Evolutionary conservation across 2,888 invertebrate genomes (phyloP), one percentile per base, ranked within the genome.

Genomic region (Cerastoderma edule): DNA sequence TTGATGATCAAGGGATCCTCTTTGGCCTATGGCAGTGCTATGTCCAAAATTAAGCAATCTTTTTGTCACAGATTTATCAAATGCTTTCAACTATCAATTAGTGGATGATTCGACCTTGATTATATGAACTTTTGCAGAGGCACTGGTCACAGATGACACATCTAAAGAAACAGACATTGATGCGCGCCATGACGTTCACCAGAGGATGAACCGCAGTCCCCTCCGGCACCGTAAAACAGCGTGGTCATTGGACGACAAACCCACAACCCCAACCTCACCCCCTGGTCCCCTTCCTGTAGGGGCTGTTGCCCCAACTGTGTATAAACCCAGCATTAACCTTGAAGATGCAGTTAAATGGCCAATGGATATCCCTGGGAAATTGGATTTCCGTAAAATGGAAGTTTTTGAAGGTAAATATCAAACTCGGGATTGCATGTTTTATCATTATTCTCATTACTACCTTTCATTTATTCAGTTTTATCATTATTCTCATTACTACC

Each of bases 381-480:
- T 97, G 87, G 96, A 97, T 94, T 96, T 96, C 93, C 95, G 96
- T 89, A 94, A 96, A 80, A 96, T 96, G 92, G 96, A 97, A 93
- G 97, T 97, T 93, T 98, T 98, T 94, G 97, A 98, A 96, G 97
- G 97, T 97, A 94, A 94, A 94, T 32, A 28, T 56, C 2, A 28
- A 16, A 32, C 27, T 53, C 6, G 30, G 24, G 13, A 28, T 57
- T 57, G 27, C 22, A 16, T 16, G 32, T 5, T 27, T 57, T 28
- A n/a, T n/a, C n/a, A n/a, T n/a, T n/a, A n/a, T n/a, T n/a, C n/a
- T n/a, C n/a, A n/a, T n/a, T n/a, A n/a, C n/a, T n/a, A n/a, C n/a
- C n/a, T n/a, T n/a, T n/a, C n/a, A n/a, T n/a, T n/a, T n/a, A n/a
- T n/a, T n/a, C n/a, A n/a, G n/a, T n/a, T n/a, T n/a, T n/a, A n/a